A percentile compares a stretch with the other conserved stretches of the same genome.
Evolutionary conservation across 2,888 invertebrate species (phyloP).

Genomic region (Megastigmus dorsalis): DNA sequence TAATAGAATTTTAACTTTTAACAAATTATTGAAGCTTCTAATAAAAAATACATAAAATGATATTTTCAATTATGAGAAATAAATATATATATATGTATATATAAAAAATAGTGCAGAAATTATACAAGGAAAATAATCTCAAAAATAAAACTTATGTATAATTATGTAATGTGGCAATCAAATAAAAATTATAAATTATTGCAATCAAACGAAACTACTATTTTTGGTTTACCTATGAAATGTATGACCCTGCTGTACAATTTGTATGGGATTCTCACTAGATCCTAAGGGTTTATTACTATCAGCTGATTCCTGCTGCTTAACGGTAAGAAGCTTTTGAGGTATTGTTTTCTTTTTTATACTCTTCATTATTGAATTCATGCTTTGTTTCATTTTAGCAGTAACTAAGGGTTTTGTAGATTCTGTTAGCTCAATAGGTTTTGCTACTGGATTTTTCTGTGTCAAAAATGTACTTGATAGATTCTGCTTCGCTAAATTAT

Average conservation of each 20-base stretch:
- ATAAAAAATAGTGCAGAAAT: neutral
- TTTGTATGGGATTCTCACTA: constrained; percentile 78
- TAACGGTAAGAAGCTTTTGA: constrained; percentile 50
- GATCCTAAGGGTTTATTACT: constrained; percentile 74
- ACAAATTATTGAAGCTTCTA: too few relatives aligned
- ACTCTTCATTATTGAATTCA: constrained; percentile 52
- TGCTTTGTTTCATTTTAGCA: constrained; percentile 53
- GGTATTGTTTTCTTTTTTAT: constrained; percentile 54
- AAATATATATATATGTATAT: neutral
- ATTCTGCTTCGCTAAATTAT: constrained; percentile 57
- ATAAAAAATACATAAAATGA: neutral
- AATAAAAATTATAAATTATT: neutral
- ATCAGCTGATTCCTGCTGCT: constrained; percentile 59
- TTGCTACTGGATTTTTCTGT: constrained; percentile 25
- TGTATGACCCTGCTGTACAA: constrained; percentile 78
- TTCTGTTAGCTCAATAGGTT: constrained; percentile 27
- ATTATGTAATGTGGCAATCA: too few relatives aligned
- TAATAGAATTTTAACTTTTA: neutral
- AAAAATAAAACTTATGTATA: neutral
- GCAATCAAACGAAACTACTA: neutral
- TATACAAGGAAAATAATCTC: neutral
- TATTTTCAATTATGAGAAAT: neutral
- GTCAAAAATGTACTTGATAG: constrained; percentile 17
- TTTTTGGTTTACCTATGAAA: constrained; percentile 75
- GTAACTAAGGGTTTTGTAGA: constrained; percentile 42